Evolutionary conservation across 2,797 vertebrate species (phyloP), one percentile per base, ranked within the genome.

Genomic region (Halcyon smyrnensis): DNA sequence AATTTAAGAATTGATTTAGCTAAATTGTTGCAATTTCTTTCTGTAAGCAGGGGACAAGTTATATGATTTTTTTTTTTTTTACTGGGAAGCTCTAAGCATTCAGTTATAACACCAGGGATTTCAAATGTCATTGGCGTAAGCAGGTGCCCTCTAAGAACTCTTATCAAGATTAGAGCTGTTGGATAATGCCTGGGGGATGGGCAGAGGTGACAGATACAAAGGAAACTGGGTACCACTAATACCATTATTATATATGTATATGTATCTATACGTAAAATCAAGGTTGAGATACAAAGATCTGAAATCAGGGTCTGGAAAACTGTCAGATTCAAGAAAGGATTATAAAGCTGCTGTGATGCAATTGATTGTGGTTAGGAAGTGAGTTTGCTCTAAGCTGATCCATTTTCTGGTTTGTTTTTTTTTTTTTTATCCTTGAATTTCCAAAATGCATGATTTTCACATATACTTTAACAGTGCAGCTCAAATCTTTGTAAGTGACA

Each of bases 1-100:
- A 95, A 70, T 95, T 95, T 96, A 79, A 81, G 45, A 82, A 88
- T 53, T 87, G 77, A 95, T 91, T 94, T 91, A 86, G 51, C 51
- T 90, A 57, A 91, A 90, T 80, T 84, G n/a, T 46, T 82, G 32
- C 45, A 64, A 82, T 95, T 94, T 93, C 18, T 83, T 89, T 84
- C 46, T 67, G 28, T 74, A 67, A 56, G 4, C 51, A 41, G 41
- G 63, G 37, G 46, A 73, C 16, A 81, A 43, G 25, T 70, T 91
- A 84, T 0, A 0, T 78, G 54, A 68, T 18, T 53, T 86, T 84
- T 82, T n/a, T 70, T 81, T 88, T 86, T 88, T 86, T 70, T 84
- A 25, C 37, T 48, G 36, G 45, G 32, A 86, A 90, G 15, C 4
- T 32, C 30, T 75, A 70, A 68, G 46, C 9, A 32, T 10, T 60